Conservation (phyloP, 2,113 vertebrate species). For the Mobula hypostoma region DNA sequence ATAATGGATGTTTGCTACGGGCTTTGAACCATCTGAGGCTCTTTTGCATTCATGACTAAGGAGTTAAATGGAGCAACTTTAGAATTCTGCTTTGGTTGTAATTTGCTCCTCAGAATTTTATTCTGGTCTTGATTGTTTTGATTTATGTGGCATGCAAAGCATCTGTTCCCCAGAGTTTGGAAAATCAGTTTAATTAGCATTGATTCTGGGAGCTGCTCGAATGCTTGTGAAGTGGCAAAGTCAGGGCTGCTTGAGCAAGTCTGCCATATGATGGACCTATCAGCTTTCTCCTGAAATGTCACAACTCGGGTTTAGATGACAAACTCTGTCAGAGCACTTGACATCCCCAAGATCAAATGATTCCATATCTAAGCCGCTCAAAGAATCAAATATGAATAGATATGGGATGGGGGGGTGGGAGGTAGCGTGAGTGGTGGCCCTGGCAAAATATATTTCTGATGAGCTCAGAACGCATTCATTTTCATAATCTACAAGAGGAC, state of each 20-base stretch:
- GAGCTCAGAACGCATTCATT: neutral
- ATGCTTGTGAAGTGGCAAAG: neutral
- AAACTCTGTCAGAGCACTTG: neutral
- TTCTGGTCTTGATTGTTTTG: neutral
- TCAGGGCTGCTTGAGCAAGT: neutral
- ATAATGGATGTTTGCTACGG: slow-evolving; percentile 25
- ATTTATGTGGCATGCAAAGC: neutral
- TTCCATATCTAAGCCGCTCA: neutral
- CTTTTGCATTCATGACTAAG: neutral
- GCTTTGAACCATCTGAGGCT: slow-evolving; percentile 22
- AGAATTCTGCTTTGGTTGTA: neutral
- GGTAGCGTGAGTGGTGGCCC: neutral
- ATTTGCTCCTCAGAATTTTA: slow-evolving; percentile 10
- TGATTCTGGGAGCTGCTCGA: neutral
- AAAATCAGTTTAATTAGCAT: slow-evolving; percentile 2
- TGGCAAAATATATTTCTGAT: neutral
- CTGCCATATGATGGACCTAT: neutral
- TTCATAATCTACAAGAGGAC: neutral
- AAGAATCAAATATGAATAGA: neutral
- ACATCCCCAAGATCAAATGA: neutral
- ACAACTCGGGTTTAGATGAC: neutral
- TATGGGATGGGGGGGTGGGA: neutral
- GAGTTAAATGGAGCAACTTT: slow-evolving; percentile 27
- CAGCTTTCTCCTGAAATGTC: neutral
- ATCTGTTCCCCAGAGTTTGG: neutral